Base-by-base conservation (phyloP, 1,140 invertebrate genomes). In the Drosophila micromelanica region DNA sequence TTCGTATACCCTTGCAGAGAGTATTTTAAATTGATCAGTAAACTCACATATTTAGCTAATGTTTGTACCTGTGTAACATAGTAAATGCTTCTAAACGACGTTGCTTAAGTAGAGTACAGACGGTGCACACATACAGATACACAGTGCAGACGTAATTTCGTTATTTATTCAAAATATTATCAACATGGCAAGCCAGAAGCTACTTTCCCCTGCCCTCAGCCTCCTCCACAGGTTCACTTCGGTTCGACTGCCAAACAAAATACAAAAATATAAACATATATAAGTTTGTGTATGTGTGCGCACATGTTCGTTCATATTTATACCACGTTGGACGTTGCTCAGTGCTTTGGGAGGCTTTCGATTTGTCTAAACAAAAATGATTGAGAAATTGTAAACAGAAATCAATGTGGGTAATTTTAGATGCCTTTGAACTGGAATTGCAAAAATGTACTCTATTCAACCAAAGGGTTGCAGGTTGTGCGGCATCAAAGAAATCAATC, bases 131-230 rank as follows among this genome's bases (percentile, higher is more conserved):
- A 70, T 30, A 20, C 20, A 17, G n/a, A 62, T n/a, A 52, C 32
- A 2, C 30, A 5, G 13, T 35, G 49, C 81, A 86, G 80, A 85
- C 77, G 77, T 60, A 64, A 85, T 85, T 64, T 86, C 81, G 68
- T 85, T 85, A 85, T 77, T 86, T 85, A 85, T 85, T 86, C 68
- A 85, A 61, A 57, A 75, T 46, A 63, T 73, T 49, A 85, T 65
- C 72, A 73, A 80, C 76, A 73, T 60, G 76, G 45, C 51, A 35
- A 60, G 48, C 37, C 40, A 13, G 20, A 51, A 35, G 30, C 27
- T 57, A 35, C 30, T 46, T 51, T 5, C n/a, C 9, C 8, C 7
- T 15, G 27, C 11, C 3, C 30, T 23, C 12, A 43, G 7, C 32
- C 30, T 23, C 32, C 30, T 23, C 17, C 27, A 30, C 51, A 9